These are phyloP conservation scores for Tenrec ecaudatus DNA, from an alignment of 2,113 vertebrate species.

Conservation along the genomic window DNA sequence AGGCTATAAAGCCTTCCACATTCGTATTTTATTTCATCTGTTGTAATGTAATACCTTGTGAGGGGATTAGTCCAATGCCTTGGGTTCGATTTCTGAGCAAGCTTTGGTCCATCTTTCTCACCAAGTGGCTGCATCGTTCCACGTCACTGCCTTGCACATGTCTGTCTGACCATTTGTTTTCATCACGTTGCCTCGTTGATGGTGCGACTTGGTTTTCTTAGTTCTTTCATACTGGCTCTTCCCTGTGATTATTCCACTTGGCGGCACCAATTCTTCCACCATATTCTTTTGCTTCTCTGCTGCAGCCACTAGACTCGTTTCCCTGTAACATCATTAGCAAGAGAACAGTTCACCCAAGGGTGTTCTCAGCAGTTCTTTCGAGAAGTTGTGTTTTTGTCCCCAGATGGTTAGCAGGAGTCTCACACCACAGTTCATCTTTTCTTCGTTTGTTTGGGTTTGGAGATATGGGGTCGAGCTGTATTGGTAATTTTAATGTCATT, in stretches of 20 bases:
- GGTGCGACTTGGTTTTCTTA: background rate
- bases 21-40: background rate
- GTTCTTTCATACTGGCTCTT: background rate
- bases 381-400: background rate
- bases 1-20: background rate
- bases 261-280: constrained; percentile 4
- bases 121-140: background rate
- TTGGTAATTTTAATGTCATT: constrained; percentile 40
- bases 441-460: background rate
- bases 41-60: background rate
- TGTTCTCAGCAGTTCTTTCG: background rate
- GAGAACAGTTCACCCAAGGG: background rate
- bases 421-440: background rate
- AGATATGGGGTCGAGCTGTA: background rate
- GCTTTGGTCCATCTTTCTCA: background rate
- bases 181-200: background rate
- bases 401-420: background rate
- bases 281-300: background rate
- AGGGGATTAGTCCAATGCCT: background rate
- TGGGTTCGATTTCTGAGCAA: background rate
- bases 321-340: background rate
- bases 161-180: background rate
- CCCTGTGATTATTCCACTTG: background rate
- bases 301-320: background rate
- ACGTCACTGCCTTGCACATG: background rate